Conservation (phyloP, 2,797 vertebrate genomes). For the Typhlichthys eigenmanni region DNA sequence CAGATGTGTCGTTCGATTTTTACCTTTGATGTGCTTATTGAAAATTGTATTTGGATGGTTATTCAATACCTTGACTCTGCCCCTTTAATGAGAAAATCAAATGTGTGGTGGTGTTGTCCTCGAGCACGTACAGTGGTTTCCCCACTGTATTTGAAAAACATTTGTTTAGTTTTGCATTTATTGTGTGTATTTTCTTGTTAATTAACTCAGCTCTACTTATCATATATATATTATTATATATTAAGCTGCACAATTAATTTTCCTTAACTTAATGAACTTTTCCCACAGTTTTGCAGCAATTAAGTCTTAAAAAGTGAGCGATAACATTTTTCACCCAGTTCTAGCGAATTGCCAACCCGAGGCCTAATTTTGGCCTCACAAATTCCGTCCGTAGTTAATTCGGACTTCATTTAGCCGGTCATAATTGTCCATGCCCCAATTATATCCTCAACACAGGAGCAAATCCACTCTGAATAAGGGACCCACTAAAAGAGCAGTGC, state of each 20-base stretch:
- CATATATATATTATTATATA: background rate
- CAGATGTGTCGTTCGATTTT: too few species aligned
- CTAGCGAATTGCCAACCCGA: conserved; percentile 19
- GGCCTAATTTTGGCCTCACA: conserved; percentile 33
- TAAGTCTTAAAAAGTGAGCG: conserved; percentile 19
- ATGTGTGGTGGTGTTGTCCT: conserved; percentile 8
- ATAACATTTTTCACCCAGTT: conserved; percentile 19
- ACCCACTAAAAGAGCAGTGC: conserved; percentile 56
- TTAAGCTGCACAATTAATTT: conserved; percentile 3
- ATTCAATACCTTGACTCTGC: conserved; percentile 13
- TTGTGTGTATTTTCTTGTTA: conserved; percentile 2
- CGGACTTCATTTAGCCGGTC: conserved; percentile 51
- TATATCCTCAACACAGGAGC: conserved; percentile 62
- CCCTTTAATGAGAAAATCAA: conserved; percentile 10
- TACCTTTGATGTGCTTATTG: conserved; percentile 10
- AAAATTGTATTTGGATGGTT: conserved; percentile 14
- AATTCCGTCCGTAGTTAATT: conserved; percentile 38
- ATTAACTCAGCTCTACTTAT: background rate
- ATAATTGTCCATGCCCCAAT: conserved; percentile 67
- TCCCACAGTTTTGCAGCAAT: conserved; percentile 1
- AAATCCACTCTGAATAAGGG: conserved; percentile 68
- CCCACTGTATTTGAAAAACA: background rate
- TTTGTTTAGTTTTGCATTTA: background rate
- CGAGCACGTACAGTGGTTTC: background rate
- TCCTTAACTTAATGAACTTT: conserved; percentile 1